Percentiles rank a stretch among this genome's conserved stretches.
Conservation (phyloP, 2,797 vertebrate genomes). For the Acridotheres tristis region DNA sequence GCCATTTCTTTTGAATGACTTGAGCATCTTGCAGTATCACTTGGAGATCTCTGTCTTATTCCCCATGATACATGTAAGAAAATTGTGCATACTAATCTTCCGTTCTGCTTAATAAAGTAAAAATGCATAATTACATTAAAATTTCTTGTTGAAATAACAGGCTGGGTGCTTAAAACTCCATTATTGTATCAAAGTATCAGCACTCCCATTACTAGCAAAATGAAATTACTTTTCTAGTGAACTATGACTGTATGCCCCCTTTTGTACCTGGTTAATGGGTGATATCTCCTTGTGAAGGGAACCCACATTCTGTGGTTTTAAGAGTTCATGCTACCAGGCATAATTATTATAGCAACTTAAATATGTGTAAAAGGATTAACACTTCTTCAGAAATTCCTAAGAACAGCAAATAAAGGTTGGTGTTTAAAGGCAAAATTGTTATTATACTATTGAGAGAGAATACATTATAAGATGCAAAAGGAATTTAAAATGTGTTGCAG, state of each 20-base stretch:
- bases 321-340: background rate
- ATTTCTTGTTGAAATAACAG: slow-evolving; percentile 64
- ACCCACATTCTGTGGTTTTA: slow-evolving; percentile 7
- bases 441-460: slow-evolving; percentile 18
- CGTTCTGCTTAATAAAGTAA: slow-evolving; percentile 61
- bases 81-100: slow-evolving; percentile 14
- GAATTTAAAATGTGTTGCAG: slow-evolving; percentile 26
- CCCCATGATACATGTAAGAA: background rate
- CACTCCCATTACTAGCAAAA: slow-evolving; percentile 46
- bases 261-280: slow-evolving; percentile 50
- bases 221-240: slow-evolving; percentile 55
- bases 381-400: background rate
- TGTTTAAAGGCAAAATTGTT: slow-evolving; percentile 38
- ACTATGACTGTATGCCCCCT: slow-evolving; percentile 11
- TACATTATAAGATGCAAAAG: slow-evolving; percentile 22
- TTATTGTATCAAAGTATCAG: slow-evolving; percentile 52
- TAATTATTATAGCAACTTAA: slow-evolving; percentile 48
- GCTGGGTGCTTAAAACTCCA: slow-evolving; percentile 45
- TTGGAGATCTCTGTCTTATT: slow-evolving; percentile 16
- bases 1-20: slow-evolving; percentile 63
- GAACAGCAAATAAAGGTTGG: background rate
- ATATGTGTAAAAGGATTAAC: slow-evolving; percentile 35
- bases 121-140: slow-evolving; percentile 56
- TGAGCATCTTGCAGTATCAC: slow-evolving; percentile 37
- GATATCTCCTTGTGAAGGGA: slow-evolving; percentile 33